phyloP scores from a whole-genome alignment of 35 echinoderm and acorn worm genomes.

The Strongylocentrotus purpuratus region DNA sequence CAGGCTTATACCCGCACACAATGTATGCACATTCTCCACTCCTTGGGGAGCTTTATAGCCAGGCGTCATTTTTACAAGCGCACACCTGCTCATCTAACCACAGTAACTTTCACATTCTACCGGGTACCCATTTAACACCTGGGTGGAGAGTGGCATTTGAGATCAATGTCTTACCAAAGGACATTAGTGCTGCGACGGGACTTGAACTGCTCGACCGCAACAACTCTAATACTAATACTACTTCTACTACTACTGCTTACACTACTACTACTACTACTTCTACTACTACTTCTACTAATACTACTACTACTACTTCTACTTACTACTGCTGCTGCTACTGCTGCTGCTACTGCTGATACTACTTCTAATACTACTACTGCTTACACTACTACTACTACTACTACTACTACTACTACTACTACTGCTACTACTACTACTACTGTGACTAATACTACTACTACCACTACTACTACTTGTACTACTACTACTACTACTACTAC shows the following conservation, averaged over 20 bases:
- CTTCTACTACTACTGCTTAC: not conserved
- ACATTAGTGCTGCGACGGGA: too few species aligned
- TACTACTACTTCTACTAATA: not conserved
- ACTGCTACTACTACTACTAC: not conserved
- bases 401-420: not conserved
- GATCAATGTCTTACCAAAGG: too few species aligned
- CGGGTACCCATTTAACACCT: too few species aligned
- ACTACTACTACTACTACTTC: not conserved
- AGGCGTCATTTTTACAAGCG: too few species aligned
- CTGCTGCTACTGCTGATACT: not conserved
- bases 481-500: slow-evolving; percentile 36
- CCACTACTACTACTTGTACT: slow-evolving; percentile 11
- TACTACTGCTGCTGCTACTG: not conserved
- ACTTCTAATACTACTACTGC: not conserved
- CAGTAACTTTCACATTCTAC: too few species aligned
- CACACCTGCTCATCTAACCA: too few species aligned
- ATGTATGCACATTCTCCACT: too few species aligned
- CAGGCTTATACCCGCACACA: too few species aligned
- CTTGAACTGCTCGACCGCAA: too few species aligned
- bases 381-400: not conserved
- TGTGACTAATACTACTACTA: slow-evolving; percentile 15
- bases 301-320: not conserved
- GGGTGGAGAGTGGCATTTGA: too few species aligned
- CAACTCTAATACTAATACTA: not conserved
- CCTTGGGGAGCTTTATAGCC: too few species aligned